These are phyloP conservation scores for Isaurus tuberculatus DNA, from an alignment of 92 coral and sea anemone species.

Conservation along the genomic window DNA sequence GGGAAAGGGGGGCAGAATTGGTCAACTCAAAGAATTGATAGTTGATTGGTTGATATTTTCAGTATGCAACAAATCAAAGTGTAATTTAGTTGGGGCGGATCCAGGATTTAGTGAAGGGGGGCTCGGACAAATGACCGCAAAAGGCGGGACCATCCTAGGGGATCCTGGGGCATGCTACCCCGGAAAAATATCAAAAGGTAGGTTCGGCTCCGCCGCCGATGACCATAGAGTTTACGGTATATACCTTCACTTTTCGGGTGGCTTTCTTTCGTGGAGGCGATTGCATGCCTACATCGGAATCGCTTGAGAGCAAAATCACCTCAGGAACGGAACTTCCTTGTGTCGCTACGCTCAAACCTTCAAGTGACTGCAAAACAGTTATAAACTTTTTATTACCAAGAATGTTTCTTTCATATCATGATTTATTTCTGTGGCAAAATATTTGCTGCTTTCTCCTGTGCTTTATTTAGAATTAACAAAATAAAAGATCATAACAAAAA, in stretches of 20 bases:
- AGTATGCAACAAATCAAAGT: slow-evolving; percentile 2
- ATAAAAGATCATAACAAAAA: too few species aligned
- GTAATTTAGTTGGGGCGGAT: slow-evolving; percentile 4
- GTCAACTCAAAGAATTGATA: not conserved
- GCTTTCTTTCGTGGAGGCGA: not conserved
- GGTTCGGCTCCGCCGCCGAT: not conserved
- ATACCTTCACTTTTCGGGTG: not conserved
- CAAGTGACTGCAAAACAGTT: not conserved
- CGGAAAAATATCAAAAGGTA: slow-evolving; percentile 2
- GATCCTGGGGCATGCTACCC: not conserved
- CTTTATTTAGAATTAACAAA: too few species aligned
- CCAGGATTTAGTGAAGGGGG: slow-evolving; percentile 1
- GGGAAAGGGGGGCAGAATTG: not conserved
- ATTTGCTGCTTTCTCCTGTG: too few species aligned
- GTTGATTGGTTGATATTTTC: not conserved
- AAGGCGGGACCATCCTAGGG: not conserved
- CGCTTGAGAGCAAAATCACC: not conserved
- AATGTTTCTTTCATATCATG: slow-evolving; percentile 1
- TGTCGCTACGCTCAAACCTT: slow-evolving; percentile 1
- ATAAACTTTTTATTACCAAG: not conserved
- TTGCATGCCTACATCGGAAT: not conserved
- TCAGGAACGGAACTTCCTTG: not conserved
- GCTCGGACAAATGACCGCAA: not conserved
- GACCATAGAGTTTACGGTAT: not conserved
- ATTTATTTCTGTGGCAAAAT: slow-evolving; percentile 1